These are phyloP conservation scores for Nycticebus coucang DNA, from an alignment of 2,113 vertebrate species.

Conservation along the genomic window DNA sequence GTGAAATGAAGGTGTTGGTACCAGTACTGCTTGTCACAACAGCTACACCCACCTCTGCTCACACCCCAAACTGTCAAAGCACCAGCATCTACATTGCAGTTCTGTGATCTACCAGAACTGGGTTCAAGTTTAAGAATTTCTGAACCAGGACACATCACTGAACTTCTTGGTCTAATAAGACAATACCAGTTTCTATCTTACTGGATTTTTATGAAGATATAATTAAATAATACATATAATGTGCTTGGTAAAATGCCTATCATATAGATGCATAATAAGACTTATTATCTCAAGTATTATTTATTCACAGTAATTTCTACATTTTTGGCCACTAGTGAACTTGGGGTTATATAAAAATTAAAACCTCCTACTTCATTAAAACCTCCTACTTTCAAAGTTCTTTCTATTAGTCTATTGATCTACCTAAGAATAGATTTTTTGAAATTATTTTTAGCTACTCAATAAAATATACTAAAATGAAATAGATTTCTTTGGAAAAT, in stretches of 20 bases:
- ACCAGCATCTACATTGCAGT: neutral
- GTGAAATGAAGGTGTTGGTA: slow-evolving; percentile 42
- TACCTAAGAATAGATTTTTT: neutral
- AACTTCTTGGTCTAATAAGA: neutral
- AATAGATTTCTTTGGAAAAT: neutral
- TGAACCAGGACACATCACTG: neutral
- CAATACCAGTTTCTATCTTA: neutral
- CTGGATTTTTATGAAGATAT: neutral
- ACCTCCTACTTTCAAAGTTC: neutral
- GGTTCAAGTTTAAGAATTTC: slow-evolving; percentile 30
- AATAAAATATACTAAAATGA: slow-evolving; percentile 1
- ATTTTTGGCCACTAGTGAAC: neutral
- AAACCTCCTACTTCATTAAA: neutral
- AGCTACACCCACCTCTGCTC: neutral
- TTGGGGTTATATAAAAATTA: neutral
- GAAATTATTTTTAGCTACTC: neutral
- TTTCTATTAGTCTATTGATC: neutral
- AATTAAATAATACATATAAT: slow-evolving; percentile 34
- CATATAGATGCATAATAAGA: neutral
- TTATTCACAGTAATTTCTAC: neutral
- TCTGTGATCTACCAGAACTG: neutral
- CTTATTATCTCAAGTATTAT: neutral
- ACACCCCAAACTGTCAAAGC: neutral
- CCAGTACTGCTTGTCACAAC: neutral
- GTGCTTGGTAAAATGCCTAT: neutral